These are phyloP conservation scores for Poliocrania exsul DNA, from an alignment of 2,797 vertebrate species.

Conservation along the genomic window DNA sequence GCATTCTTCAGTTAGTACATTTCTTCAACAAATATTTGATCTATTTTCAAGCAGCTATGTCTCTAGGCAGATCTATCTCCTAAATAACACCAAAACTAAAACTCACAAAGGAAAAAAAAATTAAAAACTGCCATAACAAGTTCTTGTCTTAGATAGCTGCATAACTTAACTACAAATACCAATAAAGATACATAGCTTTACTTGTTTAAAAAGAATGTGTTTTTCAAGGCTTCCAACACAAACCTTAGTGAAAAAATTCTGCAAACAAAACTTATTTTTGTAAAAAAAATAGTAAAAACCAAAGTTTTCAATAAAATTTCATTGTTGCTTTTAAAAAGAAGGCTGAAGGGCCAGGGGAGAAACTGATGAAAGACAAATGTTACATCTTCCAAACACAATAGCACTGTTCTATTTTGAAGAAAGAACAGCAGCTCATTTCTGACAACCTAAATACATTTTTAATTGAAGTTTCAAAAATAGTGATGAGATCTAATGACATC, in stretches of 20 bases:
- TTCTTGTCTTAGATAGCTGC: background rate
- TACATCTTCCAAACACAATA: background rate
- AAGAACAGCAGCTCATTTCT: background rate
- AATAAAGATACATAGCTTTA: background rate
- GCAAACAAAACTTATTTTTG: background rate
- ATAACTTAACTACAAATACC: background rate
- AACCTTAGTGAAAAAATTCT: background rate
- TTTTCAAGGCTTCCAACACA: background rate
- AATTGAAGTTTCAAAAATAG: background rate
- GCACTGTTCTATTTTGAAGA: background rate
- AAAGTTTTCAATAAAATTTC: background rate
- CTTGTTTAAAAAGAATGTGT: background rate
- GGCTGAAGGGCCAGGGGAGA: background rate
- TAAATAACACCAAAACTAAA: background rate
- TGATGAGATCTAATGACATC: background rate
- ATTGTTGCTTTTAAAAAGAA: background rate
- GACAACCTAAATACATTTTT: background rate
- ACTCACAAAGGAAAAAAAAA: background rate
- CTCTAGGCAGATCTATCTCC: background rate
- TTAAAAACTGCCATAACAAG: background rate
- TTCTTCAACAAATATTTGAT: background rate
- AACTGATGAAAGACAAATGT: background rate
- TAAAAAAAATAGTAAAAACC: accelerated
- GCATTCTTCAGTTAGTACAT: background rate
- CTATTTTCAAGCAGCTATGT: background rate